Evolutionary conservation across 2,113 vertebrate species (phyloP).

Genomic region (Callochromis pleurospilus): DNA sequence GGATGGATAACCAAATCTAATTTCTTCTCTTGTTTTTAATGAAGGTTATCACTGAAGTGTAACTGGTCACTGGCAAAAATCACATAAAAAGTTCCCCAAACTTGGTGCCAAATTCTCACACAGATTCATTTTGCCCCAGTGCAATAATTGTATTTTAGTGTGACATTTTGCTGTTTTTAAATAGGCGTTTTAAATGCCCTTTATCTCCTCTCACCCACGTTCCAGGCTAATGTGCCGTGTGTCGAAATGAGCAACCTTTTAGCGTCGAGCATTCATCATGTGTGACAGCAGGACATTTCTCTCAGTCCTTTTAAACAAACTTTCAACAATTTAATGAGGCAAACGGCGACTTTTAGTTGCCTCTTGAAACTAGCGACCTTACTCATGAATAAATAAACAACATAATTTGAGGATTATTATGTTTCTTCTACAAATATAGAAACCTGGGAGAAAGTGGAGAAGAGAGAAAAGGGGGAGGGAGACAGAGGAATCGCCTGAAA

Average conservation of each 20-base stretch:
- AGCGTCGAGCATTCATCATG: not conserved
- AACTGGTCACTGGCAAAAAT: not conserved
- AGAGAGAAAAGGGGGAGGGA: not conserved
- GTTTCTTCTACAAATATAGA: not conserved
- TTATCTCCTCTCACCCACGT: not conserved
- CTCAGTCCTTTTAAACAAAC: not conserved
- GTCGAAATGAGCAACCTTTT: not conserved
- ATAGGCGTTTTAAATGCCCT: not conserved
- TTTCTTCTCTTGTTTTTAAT: not conserved
- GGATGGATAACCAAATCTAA: not conserved
- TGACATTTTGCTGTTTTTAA: not conserved
- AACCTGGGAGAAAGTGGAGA: not conserved
- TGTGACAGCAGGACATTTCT: not conserved
- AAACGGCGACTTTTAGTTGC: not conserved
- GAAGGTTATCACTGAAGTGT: not conserved
- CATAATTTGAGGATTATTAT: conserved; percentile 9
- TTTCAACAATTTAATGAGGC: not conserved
- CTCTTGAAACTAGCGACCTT: not conserved
- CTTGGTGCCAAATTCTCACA: not conserved
- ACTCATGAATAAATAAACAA: conserved; percentile 23
- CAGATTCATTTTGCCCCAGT: not conserved
- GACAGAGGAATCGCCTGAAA: not conserved
- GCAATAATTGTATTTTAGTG: not conserved
- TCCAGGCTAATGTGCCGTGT: not conserved
- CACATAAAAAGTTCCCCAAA: not conserved